A percentile compares a stretch with the other conserved stretches of the same genome.
Evolutionary conservation across 1,140 invertebrate genomes (phyloP).

Genomic region (Philopotamus ludificatus): DNA sequence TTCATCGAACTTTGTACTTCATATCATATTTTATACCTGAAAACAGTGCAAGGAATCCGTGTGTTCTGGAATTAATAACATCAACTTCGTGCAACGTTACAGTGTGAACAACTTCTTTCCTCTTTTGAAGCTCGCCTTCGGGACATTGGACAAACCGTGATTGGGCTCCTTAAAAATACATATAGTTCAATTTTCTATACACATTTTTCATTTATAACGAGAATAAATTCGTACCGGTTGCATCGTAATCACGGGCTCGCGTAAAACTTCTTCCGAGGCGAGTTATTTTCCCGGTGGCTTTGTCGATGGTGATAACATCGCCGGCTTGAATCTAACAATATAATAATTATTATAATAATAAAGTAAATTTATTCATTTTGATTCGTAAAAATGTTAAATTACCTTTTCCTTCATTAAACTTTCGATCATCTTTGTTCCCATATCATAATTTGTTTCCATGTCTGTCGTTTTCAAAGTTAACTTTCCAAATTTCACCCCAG

Average conservation of each 20-base stretch:
- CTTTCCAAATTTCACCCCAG: slow-evolving; percentile 89
- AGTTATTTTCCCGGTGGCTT: slow-evolving; percentile 96
- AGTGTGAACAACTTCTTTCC: slow-evolving; percentile 99
- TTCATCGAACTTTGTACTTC: neutral
- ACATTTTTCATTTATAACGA: slow-evolving; percentile 6
- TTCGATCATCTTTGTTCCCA: slow-evolving; percentile 99
- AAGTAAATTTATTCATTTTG: neutral
- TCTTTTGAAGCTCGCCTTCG: slow-evolving; percentile 96
- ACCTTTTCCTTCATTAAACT: slow-evolving; percentile 95
- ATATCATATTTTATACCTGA: slow-evolving; percentile 67
- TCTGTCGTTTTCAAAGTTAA: slow-evolving; percentile 98
- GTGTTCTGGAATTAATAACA: slow-evolving; percentile 95
- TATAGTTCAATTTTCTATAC: neutral
- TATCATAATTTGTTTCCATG: slow-evolving; percentile 99
- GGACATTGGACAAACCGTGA: slow-evolving; percentile 97
- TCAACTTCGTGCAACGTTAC: slow-evolving; percentile 98
- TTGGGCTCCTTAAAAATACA: slow-evolving; percentile 63
- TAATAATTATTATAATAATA: neutral
- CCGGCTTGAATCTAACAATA: slow-evolving; percentile 77
- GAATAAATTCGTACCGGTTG: slow-evolving; percentile 64
- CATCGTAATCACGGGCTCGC: slow-evolving; percentile 95
- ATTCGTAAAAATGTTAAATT: slow-evolving; percentile 11
- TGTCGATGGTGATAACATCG: slow-evolving; percentile 97
- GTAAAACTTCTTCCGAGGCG: slow-evolving; percentile 94
- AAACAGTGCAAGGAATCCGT: slow-evolving; percentile 96